These are phyloP conservation scores for Mastomys natalensis DNA, from an alignment of 2,113 vertebrate species.

Conservation along the genomic window DNA sequence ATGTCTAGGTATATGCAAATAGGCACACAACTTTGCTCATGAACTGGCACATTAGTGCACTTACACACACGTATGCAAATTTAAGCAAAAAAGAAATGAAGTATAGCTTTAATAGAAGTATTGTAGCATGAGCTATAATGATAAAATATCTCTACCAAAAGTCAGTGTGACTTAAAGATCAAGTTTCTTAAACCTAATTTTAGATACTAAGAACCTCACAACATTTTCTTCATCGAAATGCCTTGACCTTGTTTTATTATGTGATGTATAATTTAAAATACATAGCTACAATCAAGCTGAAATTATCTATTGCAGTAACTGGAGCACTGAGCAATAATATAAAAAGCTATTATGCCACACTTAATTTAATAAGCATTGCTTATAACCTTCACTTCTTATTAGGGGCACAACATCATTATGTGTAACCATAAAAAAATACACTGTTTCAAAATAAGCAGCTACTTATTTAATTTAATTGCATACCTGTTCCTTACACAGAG, in stretches of 20 bases:
- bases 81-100: background rate
- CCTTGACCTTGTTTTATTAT: background rate
- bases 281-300: background rate
- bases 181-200: background rate
- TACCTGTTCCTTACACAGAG: background rate
- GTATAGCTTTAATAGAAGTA: background rate
- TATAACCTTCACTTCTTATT: background rate
- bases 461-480: background rate
- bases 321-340: background rate
- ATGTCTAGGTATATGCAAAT: background rate
- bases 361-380: background rate
- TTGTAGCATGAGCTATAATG: background rate
- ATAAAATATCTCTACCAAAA: background rate
- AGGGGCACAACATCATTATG: background rate
- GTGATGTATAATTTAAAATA: background rate
- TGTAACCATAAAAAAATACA: background rate
- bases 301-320: background rate
- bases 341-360: background rate
- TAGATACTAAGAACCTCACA: background rate
- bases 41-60: background rate
- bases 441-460: background rate
- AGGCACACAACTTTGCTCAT: background rate
- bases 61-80: background rate
- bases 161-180: background rate
- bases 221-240: background rate